These are phyloP conservation scores for Coregonus sp. DNA, from an alignment of 2,797 vertebrate genomes.

Conservation along the genomic window DNA sequence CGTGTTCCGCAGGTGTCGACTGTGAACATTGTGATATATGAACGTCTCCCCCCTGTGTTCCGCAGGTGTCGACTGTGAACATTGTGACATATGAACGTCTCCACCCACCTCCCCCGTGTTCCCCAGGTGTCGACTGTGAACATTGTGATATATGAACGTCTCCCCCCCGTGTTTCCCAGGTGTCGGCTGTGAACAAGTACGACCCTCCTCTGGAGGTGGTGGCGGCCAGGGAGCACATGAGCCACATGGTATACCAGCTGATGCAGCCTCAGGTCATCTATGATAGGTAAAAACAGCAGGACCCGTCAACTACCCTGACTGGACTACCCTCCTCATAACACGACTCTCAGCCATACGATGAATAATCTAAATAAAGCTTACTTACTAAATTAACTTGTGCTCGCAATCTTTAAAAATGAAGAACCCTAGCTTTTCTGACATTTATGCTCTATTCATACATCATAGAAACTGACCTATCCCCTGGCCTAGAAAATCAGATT, in stretches of 20 bases:
- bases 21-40: too few species aligned
- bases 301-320: conserved; percentile 1
- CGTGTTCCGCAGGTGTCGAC: too few species aligned
- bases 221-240: conserved; percentile 86
- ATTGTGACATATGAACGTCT: too few species aligned
- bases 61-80: too few species aligned
- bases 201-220: conserved; percentile 87
- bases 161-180: conserved; percentile 67
- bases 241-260: conserved; percentile 75
- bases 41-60: too few species aligned
- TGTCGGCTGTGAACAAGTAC: conserved; percentile 82
- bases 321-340: background rate
- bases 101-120: too few species aligned
- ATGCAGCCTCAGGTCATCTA: conserved; percentile 86
- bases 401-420: background rate
- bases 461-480: background rate
- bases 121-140: too few species aligned
- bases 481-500: background rate
- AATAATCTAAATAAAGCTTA: background rate
- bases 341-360: background rate
- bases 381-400: background rate
- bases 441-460: background rate
- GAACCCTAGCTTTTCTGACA: background rate
- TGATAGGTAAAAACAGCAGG: conserved; percentile 78
- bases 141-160: too few species aligned